phyloP scores from a whole-genome alignment of 2,888 invertebrate genomes.

The Agonopterix arenella region DNA sequence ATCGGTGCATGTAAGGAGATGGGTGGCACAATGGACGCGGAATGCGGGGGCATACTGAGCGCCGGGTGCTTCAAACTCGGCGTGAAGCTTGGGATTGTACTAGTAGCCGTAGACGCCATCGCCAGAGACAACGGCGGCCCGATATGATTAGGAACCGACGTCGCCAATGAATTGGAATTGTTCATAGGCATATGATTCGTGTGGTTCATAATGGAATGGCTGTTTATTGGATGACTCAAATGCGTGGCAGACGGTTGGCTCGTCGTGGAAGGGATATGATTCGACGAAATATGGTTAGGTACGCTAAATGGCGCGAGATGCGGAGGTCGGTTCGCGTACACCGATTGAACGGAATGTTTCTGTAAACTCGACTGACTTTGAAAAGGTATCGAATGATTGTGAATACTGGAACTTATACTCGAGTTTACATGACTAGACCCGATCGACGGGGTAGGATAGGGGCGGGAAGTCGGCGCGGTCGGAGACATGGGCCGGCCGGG shows the following conservation, averaged over 20 bases:
- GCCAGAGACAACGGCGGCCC: constrained; percentile 41
- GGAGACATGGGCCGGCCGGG: constrained; percentile 54
- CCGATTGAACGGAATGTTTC: constrained; percentile 69
- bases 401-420: constrained; percentile 64
- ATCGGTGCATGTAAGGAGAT: constrained; percentile 41
- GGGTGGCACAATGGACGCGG: constrained; percentile 34
- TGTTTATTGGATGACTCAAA: constrained; percentile 48
- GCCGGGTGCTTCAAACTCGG: constrained; percentile 54
- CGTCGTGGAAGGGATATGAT: constrained; percentile 70
- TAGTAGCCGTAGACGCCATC: constrained; percentile 40
- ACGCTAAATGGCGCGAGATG: constrained; percentile 63
- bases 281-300: constrained; percentile 67
- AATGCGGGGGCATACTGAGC: constrained; percentile 39
- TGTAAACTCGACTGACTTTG: constrained; percentile 67
- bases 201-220: constrained; percentile 59
- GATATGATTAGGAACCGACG: constrained; percentile 47
- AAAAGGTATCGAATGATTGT: constrained; percentile 60
- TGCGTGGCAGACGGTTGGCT: constrained; percentile 55
- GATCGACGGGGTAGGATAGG: constrained; percentile 59
- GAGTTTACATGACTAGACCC: constrained; percentile 74
- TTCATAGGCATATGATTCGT: constrained; percentile 45
- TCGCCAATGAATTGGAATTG: constrained; percentile 37
- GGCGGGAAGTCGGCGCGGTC: constrained; percentile 51
- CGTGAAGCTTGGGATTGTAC: constrained; percentile 52
- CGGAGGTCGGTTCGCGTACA: constrained; percentile 56